Evolutionary conservation across 2,797 vertebrate species (phyloP).

Genomic region (Apogon talboti): DNA sequence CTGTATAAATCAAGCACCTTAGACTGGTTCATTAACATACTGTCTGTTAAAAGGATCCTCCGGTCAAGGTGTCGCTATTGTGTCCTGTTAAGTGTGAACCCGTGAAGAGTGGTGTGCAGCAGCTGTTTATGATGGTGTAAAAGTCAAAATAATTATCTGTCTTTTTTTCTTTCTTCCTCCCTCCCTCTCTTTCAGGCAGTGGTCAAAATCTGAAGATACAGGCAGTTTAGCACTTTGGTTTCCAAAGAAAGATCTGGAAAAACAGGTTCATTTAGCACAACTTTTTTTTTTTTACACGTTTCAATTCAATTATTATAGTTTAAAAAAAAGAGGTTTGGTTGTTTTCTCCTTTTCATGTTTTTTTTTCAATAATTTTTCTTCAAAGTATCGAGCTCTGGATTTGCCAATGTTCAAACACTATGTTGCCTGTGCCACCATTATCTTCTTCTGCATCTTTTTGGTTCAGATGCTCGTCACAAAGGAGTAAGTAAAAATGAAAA

Average conservation of each 20-base stretch:
- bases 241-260: constrained; percentile 91
- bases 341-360: constrained; percentile 5
- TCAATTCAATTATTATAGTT: not conserved
- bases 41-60: not conserved
- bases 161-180: not conserved
- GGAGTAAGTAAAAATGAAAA: constrained; percentile 82
- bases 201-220: constrained; percentile 92
- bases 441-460: constrained; percentile 93
- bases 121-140: not conserved
- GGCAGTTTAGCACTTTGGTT: constrained; percentile 88
- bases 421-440: constrained; percentile 88
- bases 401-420: constrained; percentile 91
- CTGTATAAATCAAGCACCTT: no score
- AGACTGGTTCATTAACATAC: not conserved
- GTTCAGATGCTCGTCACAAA: constrained; percentile 89
- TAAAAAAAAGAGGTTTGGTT: constrained; percentile 3
- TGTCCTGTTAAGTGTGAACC: not conserved
- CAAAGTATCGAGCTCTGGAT: constrained; percentile 92
- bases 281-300: not conserved
- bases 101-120: not conserved
- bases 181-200: constrained; percentile 82
- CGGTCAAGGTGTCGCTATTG: not conserved
- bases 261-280: constrained; percentile 86
- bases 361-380: constrained; percentile 13
- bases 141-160: not conserved